Evolutionary conservation across 2,113 vertebrate genomes (phyloP), one percentile per base, ranked within the genome.

Genomic region (Blennius ocellaris): DNA sequence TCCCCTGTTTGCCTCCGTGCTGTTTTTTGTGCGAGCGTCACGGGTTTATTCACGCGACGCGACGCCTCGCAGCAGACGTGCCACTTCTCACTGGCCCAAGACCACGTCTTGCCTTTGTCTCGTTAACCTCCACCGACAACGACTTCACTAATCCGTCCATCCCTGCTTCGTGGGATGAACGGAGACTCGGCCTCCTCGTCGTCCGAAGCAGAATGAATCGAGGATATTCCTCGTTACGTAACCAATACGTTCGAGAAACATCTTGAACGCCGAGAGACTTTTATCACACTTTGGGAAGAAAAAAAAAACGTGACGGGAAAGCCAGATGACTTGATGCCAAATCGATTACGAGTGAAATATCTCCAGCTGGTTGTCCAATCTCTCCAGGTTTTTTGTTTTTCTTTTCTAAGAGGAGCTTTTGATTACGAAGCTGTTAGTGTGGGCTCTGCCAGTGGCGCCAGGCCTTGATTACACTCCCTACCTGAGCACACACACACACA

Each of bases 311-410:
- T 67, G 59, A 64, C 4, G 51, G 66, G 49, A 75, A 58, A 49
- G 14, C 16, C 8, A n/a, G 21, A 78, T 5, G 69, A 75, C 47
- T 73, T 44, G 16, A 62, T 77, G 49, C 17, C 78, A 74, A 80
- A 86, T 87, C 43, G n/a, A 79, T 83, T 62, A 54, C 49, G 45
- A 81, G n/a, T 77, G 72, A 82, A 88, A 81, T 72, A 57, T 65
- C 62, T 77, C 78, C 83, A 79, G 87, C 80, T 88, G 82, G 21
- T 11, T 80, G 75, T 73, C 7, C 49, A 74, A 65, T 83, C 64
- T 74, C 64, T 67, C 6, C 49, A 64, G 30, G 52, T 73, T 8
- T 3, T 73, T 65, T 77, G 30, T 49, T 73, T 8, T 3, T 73
- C 62, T 77, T 77, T 54, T 68, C 40, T 52, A 69, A 69, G 65